Evolutionary conservation across 2,797 vertebrate species (phyloP).

Genomic region (Sebastes flavidus): DNA sequence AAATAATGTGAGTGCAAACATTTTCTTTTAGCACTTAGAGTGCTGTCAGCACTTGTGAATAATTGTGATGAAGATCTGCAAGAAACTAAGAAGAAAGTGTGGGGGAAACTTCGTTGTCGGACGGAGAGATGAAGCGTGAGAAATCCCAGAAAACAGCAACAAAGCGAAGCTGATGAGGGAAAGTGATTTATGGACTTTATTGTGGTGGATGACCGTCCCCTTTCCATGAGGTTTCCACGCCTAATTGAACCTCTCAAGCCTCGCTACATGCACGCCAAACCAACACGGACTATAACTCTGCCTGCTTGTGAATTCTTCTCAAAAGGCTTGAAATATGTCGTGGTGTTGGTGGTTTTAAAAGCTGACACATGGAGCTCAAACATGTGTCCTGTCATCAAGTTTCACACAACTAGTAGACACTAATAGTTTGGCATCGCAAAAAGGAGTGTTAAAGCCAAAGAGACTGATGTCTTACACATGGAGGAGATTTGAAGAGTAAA

Average conservation of each 20-base stretch:
- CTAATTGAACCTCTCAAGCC: not conserved
- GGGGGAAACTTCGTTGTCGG: not conserved
- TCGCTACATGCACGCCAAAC: slow-evolving; percentile 14
- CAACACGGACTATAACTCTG: not conserved
- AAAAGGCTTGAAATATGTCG: slow-evolving; percentile 8
- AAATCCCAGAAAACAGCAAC: not conserved
- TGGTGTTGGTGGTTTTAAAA: not conserved
- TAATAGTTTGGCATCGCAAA: not conserved
- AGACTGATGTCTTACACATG: not conserved
- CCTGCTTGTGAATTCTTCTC: not conserved
- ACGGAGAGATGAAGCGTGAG: not conserved
- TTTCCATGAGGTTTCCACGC: not conserved
- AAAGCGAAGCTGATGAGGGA: not conserved
- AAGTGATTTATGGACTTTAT: not conserved
- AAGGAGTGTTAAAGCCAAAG: not conserved
- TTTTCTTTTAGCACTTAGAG: not conserved
- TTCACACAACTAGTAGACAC: not conserved
- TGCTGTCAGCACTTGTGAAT: not conserved
- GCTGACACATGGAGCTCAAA: not conserved
- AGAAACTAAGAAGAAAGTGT: not conserved
- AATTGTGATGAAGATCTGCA: not conserved
- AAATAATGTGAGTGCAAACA: not conserved
- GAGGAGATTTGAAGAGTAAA: not conserved
- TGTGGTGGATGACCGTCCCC: not conserved
- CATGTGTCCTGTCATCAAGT: not conserved